Percentiles rank a stretch among this genome's conserved stretches.
phyloP scores from a whole-genome alignment of 2,113 vertebrate genomes.

The Cinclus mexicanus region DNA sequence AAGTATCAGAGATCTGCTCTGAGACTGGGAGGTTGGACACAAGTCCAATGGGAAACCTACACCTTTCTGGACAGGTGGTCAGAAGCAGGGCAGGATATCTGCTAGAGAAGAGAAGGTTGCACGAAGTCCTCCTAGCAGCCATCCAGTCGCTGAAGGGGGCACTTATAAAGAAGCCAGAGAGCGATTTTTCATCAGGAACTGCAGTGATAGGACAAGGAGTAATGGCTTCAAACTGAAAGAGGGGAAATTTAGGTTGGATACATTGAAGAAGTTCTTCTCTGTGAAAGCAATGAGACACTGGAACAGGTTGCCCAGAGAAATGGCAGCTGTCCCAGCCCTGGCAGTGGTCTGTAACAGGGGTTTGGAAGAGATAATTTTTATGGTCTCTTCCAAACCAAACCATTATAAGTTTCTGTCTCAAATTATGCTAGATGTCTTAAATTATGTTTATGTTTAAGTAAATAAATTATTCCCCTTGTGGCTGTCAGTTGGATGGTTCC shows the following conservation, averaged over 20 bases:
- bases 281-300: neutral
- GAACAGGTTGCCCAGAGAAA: neutral
- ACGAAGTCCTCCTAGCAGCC: neutral
- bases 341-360: fast-evolving
- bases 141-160: neutral
- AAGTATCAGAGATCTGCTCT: neutral
- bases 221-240: neutral
- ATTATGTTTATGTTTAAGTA: neutral
- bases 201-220: neutral
- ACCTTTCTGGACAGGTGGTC: neutral
- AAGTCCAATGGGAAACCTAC: neutral
- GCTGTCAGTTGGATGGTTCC: neutral
- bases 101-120: neutral
- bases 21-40: neutral
- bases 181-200: neutral
- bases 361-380: neutral
- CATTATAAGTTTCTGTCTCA: neutral
- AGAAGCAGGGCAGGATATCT: neutral
- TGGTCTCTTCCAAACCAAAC: neutral
- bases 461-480: neutral
- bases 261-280: neutral
- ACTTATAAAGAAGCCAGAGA: neutral
- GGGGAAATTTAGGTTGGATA: neutral
- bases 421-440: neutral
- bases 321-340: neutral